phyloP scores from a whole-genome alignment of 2,797 vertebrate species.

The Valencia hispanica region DNA sequence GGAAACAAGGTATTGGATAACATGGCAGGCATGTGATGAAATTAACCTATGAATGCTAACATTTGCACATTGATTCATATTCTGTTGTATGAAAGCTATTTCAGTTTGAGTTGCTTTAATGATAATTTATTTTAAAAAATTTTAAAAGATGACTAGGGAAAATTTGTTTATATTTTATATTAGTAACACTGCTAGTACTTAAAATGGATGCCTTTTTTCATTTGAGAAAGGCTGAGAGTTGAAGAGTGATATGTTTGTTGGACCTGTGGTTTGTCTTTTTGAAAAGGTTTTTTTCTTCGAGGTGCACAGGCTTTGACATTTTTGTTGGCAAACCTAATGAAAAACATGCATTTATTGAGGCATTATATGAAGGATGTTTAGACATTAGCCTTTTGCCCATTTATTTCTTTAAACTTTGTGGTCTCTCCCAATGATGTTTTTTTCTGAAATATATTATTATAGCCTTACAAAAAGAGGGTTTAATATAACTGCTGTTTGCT shows the following conservation, averaged over 20 bases:
- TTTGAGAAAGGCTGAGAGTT: constrained; percentile 53
- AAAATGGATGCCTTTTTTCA: constrained; percentile 60
- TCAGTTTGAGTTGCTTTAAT: too few relatives aligned
- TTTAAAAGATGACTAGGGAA: too few relatives aligned
- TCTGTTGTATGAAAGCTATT: too few relatives aligned
- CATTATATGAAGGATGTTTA: background rate
- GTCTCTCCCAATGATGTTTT: constrained; percentile 26
- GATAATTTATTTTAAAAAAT: too few relatives aligned
- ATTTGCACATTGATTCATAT: too few relatives aligned
- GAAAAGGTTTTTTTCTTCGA: constrained; percentile 62
- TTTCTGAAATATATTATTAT: constrained; percentile 51
- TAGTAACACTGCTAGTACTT: constrained; percentile 56
- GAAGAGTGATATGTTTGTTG: constrained; percentile 48
- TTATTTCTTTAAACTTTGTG: constrained; percentile 33
- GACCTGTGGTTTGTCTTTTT: constrained; percentile 63
- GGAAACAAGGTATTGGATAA: too few relatives aligned
- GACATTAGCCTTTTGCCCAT: constrained; percentile 18
- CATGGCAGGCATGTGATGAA: too few relatives aligned
- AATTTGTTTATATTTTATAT: constrained; percentile 20
- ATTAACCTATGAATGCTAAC: too few relatives aligned
- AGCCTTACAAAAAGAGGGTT: constrained; percentile 51
- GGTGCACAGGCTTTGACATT: constrained; percentile 59
- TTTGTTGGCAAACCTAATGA: too few relatives aligned
- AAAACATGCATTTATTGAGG: constrained; percentile 29
- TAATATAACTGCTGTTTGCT: constrained; percentile 59